A percentile compares a stretch with the other conserved stretches of the same genome.
phyloP scores from a whole-genome alignment of 2,888 invertebrate species.

The Hypselothyrea guttata region DNA sequence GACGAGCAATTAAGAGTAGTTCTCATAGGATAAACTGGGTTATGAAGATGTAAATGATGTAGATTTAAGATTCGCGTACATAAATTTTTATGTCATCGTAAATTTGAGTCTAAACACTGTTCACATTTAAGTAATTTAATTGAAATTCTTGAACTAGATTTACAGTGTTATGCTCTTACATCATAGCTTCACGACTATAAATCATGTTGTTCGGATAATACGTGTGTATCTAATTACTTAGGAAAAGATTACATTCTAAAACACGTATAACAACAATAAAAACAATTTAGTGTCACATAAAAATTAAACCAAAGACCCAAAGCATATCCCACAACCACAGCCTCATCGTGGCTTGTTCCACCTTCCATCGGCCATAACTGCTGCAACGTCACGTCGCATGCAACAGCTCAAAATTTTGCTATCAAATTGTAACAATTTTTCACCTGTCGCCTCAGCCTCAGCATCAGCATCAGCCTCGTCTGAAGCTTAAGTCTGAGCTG shows the following conservation, averaged over 20 bases:
- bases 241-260: conserved; percentile 57
- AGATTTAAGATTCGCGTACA: too few species aligned
- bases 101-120: background rate
- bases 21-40: too few species aligned
- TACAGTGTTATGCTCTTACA: conserved; percentile 26
- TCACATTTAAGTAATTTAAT: conserved; percentile 15
- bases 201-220: conserved; percentile 43
- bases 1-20: too few species aligned
- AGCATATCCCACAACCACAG: conserved; percentile 33
- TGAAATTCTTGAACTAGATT: conserved; percentile 50
- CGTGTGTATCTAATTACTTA: conserved; percentile 61
- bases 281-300: conserved; percentile 64
- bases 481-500: conserved; percentile 20
- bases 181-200: conserved; percentile 33
- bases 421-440: conserved; percentile 75
- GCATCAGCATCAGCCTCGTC: conserved; percentile 10
- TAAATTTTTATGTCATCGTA: too few species aligned
- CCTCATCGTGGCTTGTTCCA: too few species aligned
- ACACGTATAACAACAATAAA: conserved; percentile 51
- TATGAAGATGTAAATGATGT: too few species aligned
- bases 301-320: conserved; percentile 27
- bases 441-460: conserved; percentile 60
- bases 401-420: conserved; percentile 45
- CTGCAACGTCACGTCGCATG: conserved; percentile 55
- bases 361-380: too few species aligned